Evolutionary conservation across 2,797 vertebrate genomes (phyloP).

Genomic region (Botia almorhae): DNA sequence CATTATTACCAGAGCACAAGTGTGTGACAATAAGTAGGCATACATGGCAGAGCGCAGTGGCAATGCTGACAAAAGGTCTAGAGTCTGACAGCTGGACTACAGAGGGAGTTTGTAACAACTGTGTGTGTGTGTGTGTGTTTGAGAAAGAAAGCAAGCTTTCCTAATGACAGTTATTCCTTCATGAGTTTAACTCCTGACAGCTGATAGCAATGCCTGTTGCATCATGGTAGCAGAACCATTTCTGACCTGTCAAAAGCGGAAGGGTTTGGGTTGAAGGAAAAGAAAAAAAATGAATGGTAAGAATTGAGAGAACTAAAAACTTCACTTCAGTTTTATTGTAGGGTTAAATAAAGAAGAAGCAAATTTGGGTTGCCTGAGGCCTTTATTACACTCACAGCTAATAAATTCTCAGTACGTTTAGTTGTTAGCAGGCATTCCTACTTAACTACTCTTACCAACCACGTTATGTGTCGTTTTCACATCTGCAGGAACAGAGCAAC

Average conservation of each 20-base stretch:
- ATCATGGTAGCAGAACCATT: conserved; percentile 96
- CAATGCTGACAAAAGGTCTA: conserved; percentile 54
- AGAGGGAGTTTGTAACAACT: conserved; percentile 48
- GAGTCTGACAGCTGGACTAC: conserved; percentile 52
- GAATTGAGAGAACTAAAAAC: conserved; percentile 47
- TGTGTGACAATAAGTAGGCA: conserved; percentile 84
- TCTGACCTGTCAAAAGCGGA: conserved; percentile 89
- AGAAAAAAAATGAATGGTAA: conserved; percentile 51
- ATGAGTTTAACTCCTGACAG: conserved; percentile 96
- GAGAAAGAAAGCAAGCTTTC: conserved; percentile 53
- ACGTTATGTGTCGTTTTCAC: too few species aligned
- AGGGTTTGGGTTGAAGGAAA: conserved; percentile 63
- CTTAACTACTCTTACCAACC: too few species aligned
- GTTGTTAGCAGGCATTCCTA: too few species aligned
- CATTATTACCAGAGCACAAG: conserved; percentile 74
- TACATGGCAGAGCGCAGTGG: conserved; percentile 75
- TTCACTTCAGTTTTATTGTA: conserved; percentile 8
- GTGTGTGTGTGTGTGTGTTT: conserved; percentile 55
- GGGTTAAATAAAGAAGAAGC: neutral
- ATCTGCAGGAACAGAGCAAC: too few species aligned
- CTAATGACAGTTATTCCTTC: conserved; percentile 97
- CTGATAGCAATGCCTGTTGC: conserved; percentile 93
- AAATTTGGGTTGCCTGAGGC: too few species aligned
- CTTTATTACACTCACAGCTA: too few species aligned
- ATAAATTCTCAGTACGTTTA: too few species aligned